Base-by-base conservation (phyloP, 1,140 invertebrate species). In the Drosophila ogumai region DNA sequence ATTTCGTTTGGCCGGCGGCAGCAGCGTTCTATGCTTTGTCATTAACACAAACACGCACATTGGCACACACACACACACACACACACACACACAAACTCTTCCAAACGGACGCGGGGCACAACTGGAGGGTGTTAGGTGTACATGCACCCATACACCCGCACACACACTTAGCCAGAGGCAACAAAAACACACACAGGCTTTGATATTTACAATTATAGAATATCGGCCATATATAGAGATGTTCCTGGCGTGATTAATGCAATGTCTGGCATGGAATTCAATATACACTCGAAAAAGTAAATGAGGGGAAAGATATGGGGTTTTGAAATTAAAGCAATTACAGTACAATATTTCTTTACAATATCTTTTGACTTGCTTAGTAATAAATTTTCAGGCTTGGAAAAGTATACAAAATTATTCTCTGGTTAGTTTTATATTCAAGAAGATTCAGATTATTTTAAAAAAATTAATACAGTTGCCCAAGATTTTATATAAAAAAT, bases 11-110 rank as follows among this genome's bases (percentile, higher is more conserved):
- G 78, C 58, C 77, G 40, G 73, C 60, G 81, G 81, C 65, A 46
- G 36, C 79, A 87, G 77, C 76, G 74, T 91, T 91, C 87, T 90
- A 91, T 87, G 82, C 87, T 91, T 91, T 91, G 88, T 91, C 87
- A 91, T 91, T 91, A 91, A 82, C 87, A 84, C 81, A 82, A 79
- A 86, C 81, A 82, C 79, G 68, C 73, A 63, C 57, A 80, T 41
- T 69, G 64, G 64, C 64, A 60, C 75, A 79, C 49, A 50, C 46
- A 47, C 46, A 47, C 43, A 68, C 40, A 36, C 32, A 66, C n/a
- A 57, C 34, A 50, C 34, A 19, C 19, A 43, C 43, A 61, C 36
- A 17, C 49, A 64, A 43, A 56, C 47, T 67, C 52, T 46, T 36
- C 38, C 17, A 65, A 49, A 59, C 10, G 50, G 54, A 57, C 60